These are phyloP conservation scores for Drosophila baimaii DNA, from an alignment of 1,140 invertebrate species.

Conservation along the genomic window DNA sequence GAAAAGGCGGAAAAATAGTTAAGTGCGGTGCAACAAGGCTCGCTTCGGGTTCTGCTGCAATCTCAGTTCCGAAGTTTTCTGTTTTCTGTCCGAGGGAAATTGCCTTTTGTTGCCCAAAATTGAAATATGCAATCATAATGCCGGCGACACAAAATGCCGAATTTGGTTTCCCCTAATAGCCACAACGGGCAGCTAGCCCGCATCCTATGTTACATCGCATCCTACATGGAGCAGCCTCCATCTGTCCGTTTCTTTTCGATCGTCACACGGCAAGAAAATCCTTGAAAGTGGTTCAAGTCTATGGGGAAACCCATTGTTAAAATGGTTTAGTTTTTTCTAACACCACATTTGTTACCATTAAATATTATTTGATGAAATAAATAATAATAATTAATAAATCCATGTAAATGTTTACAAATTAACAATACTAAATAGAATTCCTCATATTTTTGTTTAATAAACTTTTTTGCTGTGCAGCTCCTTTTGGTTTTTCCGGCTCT, in stretches of 20 bases:
- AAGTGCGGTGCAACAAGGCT: constrained; percentile 26
- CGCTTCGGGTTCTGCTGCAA: constrained; percentile 11
- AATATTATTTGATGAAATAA: too few species aligned
- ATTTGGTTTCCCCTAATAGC: constrained; percentile 75
- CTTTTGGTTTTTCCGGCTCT: constrained; percentile 33
- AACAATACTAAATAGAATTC: background rate
- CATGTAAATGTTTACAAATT: too few species aligned
- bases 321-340: too few species aligned
- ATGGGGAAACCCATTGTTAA: too few species aligned
- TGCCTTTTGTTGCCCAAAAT: constrained; percentile 60
- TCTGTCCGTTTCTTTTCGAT: constrained; percentile 28
- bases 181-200: constrained; percentile 48
- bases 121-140: constrained; percentile 73
- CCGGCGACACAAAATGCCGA: constrained; percentile 71
- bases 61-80: constrained; percentile 25
- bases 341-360: too few species aligned
- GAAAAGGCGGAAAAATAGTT: constrained; percentile 78
- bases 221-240: constrained; percentile 38
- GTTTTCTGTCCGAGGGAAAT: constrained; percentile 43
- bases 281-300: background rate
- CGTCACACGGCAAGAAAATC: constrained; percentile 13
- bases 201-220: constrained; percentile 18
- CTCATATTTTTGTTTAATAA: background rate
- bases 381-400: too few species aligned
- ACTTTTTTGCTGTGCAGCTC: constrained; percentile 20